Evolutionary conservation across 2,888 invertebrate species (phyloP).

Genomic region (Flexamia atlantica): DNA sequence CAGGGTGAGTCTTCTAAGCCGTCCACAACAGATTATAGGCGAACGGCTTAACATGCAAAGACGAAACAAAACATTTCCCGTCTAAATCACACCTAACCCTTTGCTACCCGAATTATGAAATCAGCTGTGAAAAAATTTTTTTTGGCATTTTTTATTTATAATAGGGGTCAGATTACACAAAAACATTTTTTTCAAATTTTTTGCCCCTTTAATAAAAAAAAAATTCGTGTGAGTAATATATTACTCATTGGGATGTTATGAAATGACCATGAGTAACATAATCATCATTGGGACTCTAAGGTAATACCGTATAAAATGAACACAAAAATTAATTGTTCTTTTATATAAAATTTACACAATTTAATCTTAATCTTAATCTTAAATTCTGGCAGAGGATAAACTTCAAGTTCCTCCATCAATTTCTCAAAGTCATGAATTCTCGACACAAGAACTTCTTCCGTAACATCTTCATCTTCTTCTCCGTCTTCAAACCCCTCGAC

Average conservation of each 20-base stretch:
- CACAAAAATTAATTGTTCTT: neutral
- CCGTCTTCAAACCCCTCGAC: too few relatives aligned
- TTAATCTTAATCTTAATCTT: too few relatives aligned
- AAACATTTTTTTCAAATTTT: neutral
- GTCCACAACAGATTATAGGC: too few relatives aligned
- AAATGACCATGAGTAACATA: constrained; percentile 35
- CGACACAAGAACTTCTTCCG: too few relatives aligned
- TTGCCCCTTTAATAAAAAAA: neutral
- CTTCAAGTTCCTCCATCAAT: too few relatives aligned
- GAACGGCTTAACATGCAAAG: too few relatives aligned
- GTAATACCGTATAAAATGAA: neutral
- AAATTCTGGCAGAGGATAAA: too few relatives aligned
- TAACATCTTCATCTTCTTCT: too few relatives aligned
- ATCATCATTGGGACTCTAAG: constrained; percentile 11
- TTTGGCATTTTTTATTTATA: constrained; percentile 9
- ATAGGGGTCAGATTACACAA: neutral
- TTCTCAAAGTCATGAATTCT: too few relatives aligned
- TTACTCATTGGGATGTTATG: neutral
- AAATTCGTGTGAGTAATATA: neutral
- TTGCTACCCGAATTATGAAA: constrained; percentile 23
- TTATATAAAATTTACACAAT: neutral
- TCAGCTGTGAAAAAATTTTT: neutral
- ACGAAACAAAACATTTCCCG: too few relatives aligned
- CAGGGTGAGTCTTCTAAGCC: too few relatives aligned
- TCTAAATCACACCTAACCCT: too few relatives aligned